Conservation (phyloP, 2,888 invertebrate species). For the Drosophila nr. medialis region DNA sequence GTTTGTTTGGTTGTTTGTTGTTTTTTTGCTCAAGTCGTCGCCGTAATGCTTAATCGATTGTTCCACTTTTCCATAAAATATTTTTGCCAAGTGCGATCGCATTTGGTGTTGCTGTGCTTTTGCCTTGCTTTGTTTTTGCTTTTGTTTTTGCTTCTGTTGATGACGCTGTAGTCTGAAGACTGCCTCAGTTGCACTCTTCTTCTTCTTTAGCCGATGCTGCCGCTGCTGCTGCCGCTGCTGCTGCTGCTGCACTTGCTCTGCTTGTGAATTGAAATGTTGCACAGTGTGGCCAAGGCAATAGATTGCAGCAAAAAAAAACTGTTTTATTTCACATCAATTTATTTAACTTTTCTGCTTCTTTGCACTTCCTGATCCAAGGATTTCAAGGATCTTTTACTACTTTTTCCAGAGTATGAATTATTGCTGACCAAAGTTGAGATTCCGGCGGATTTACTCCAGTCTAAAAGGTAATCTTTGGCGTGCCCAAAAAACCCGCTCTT, state of each 20-base stretch:
- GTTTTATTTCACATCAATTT: not conserved
- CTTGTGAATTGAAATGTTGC: constrained; percentile 37
- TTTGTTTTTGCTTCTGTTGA: not conserved
- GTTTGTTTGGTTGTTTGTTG: not conserved
- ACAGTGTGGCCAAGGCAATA: constrained; percentile 32
- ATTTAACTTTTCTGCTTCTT: not conserved
- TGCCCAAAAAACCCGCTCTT: not conserved
- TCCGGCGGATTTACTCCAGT: not conserved
- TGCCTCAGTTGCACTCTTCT: not conserved
- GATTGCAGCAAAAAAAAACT: not conserved
- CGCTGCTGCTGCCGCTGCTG: not conserved
- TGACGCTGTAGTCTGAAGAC: constrained; percentile 6
- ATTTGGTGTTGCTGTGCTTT: constrained; percentile 59
- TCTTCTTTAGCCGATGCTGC: not conserved
- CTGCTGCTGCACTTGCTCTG: constrained; percentile 46
- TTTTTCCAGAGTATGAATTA: not conserved
- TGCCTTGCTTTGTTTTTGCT: not conserved
- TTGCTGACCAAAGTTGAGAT: not conserved
- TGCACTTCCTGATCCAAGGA: not conserved
- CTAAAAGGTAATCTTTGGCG: not conserved
- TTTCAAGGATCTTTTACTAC: not conserved
- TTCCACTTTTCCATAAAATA: constrained; percentile 83
- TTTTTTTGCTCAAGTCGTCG: constrained; percentile 44
- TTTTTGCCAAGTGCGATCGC: constrained; percentile 77
- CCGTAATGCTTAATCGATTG: constrained; percentile 79